These are phyloP conservation scores for Budorcas taxicolor DNA, from an alignment of 2,113 vertebrate genomes.

Conservation along the genomic window DNA sequence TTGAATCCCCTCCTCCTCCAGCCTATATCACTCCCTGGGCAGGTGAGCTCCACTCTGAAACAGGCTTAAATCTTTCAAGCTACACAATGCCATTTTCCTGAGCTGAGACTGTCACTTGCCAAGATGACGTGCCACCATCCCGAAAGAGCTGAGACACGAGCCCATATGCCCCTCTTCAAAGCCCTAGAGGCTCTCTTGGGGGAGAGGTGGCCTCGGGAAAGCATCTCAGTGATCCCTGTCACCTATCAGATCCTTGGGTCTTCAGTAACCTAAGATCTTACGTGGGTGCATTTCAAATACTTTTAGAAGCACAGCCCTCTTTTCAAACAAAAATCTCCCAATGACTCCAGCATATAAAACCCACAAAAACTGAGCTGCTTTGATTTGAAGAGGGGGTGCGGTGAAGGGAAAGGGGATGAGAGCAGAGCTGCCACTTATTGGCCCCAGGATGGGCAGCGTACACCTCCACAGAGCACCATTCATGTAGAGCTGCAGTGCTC, in stretches of 20 bases:
- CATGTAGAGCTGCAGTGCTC: neutral
- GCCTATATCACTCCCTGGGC: neutral
- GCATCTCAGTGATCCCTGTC: neutral
- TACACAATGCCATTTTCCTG: slow-evolving; percentile 33
- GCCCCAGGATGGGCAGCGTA: neutral
- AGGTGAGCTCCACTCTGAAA: neutral
- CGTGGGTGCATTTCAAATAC: neutral
- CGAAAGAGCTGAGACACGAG: neutral
- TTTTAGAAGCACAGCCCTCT: neutral
- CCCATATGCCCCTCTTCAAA: neutral
- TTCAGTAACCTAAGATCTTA: neutral
- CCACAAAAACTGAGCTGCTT: neutral
- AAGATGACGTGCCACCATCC: neutral
- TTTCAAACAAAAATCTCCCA: neutral
- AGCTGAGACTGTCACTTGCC: slow-evolving; percentile 1
- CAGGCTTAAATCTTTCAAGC: slow-evolving; percentile 40
- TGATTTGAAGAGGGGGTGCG: neutral
- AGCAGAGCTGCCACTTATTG: neutral
- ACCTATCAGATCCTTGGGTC: neutral
- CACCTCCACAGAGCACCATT: neutral
- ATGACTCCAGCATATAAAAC: neutral
- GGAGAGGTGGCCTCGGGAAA: neutral
- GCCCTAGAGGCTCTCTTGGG: neutral
- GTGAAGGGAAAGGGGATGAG: neutral
- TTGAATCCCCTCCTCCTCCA: neutral